Conservation (phyloP, 1,140 invertebrate species). For the Sycophaga agraensis region DNA sequence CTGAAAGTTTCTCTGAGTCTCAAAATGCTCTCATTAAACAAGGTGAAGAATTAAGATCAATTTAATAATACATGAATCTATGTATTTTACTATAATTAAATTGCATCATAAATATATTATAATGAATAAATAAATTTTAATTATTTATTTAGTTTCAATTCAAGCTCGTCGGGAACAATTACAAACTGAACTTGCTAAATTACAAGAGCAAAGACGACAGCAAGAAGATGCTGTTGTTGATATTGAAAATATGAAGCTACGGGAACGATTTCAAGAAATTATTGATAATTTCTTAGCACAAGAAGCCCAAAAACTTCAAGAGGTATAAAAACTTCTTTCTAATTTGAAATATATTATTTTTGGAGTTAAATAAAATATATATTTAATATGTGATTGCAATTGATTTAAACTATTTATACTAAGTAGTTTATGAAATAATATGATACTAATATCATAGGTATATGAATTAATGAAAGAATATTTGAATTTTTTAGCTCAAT, state of each 20-base stretch:
- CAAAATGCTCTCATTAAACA: conserved; percentile 40
- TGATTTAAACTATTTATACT: no score
- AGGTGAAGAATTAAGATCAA: conserved; percentile 34
- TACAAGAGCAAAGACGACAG: conserved; percentile 70
- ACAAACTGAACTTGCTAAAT: conserved; percentile 69
- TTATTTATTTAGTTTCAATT: conserved; percentile 42
- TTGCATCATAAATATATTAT: neutral
- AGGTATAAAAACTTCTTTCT: no score
- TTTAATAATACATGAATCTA: no score
- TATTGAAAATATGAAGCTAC: conserved; percentile 82
- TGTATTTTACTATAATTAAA: conserved; percentile 2
- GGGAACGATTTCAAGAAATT: conserved; percentile 79
- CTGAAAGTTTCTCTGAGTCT: conserved; percentile 43
- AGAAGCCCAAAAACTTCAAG: conserved; percentile 78
- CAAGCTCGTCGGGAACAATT: conserved; percentile 57
- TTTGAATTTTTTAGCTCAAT: no score
- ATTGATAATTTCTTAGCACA: conserved; percentile 76
- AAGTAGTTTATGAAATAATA: no score
- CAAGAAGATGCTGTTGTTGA: conserved; percentile 82
- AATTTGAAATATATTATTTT: no score
- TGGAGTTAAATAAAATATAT: no score
- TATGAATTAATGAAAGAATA: no score
- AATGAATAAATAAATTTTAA: neutral
- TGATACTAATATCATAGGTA: no score
- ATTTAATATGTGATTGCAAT: no score